These are phyloP conservation scores for Pollimyrus isidori DNA, from an alignment of 2,113 vertebrate species.

Conservation along the genomic window DNA sequence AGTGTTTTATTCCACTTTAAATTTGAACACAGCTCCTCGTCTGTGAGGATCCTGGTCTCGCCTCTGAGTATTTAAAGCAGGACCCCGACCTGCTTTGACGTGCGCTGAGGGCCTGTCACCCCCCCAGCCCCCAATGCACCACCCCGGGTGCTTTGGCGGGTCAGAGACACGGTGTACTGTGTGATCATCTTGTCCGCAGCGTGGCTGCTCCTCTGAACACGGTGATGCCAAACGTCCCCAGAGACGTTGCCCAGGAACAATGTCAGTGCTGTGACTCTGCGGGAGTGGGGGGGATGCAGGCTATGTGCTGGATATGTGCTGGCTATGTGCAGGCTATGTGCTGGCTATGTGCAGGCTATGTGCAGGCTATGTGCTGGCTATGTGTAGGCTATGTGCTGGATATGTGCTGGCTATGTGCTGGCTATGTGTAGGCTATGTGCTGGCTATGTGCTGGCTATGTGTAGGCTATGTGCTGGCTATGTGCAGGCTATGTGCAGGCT, in stretches of 20 bases:
- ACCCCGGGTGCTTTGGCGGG: conserved; percentile 29
- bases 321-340: too few species aligned
- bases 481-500: too few species aligned
- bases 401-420: too few species aligned
- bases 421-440: too few species aligned
- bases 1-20: background rate
- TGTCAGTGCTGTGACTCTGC: background rate
- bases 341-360: too few species aligned
- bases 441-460: too few species aligned
- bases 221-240: conserved; percentile 44
- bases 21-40: background rate
- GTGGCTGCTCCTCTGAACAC: conserved; percentile 35
- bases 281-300: background rate
- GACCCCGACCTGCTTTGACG: background rate
- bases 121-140: background rate
- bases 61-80: conserved; percentile 29
- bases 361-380: too few species aligned
- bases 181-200: conserved; percentile 44
- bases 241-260: background rate
- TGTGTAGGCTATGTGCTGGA: too few species aligned
- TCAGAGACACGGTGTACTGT: conserved; percentile 35
- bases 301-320: background rate
- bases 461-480: too few species aligned
- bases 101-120: background rate
- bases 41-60: conserved; percentile 11